A percentile compares a stretch with the other conserved stretches of the same genome.
Conservation (phyloP, 2,797 vertebrate species). For the Staurois parvus region DNA sequence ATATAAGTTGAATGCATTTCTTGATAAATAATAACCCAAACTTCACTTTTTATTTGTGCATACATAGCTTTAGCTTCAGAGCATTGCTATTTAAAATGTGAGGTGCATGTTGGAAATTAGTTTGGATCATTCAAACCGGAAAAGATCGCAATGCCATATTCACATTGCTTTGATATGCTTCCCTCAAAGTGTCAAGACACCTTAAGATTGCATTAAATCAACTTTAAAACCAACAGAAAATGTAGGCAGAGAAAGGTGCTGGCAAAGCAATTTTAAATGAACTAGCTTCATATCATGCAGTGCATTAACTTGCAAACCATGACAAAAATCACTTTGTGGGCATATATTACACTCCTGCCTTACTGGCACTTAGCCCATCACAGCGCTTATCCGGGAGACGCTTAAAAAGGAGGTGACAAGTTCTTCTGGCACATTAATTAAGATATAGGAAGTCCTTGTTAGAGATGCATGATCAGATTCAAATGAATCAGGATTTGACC, state of each 20-base stretch:
- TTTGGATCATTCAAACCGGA: not conserved
- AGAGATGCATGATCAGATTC: not conserved
- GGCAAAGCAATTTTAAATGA: constrained; percentile 49
- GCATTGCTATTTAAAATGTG: not conserved
- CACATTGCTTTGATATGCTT: constrained; percentile 31
- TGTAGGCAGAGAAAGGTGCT: constrained; percentile 3
- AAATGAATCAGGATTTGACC: not conserved
- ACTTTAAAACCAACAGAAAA: constrained; percentile 30
- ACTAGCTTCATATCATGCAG: constrained; percentile 48
- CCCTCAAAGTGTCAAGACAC: constrained; percentile 23
- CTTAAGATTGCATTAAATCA: constrained; percentile 39
- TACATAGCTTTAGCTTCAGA: not conserved
- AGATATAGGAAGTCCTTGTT: constrained; percentile 58
- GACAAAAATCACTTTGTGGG: constrained; percentile 52
- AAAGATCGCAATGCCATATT: constrained; percentile 10
- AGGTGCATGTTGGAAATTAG: not conserved
- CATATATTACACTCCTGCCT: constrained; percentile 34
- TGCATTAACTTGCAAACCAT: constrained; percentile 58
- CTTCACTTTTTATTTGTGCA: not conserved
- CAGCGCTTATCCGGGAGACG: constrained; percentile 31
- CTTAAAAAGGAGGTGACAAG: constrained; percentile 31
- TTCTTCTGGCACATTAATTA: constrained; percentile 41
- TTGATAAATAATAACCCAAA: no score
- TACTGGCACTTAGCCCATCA: constrained; percentile 46
- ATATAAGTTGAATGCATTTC: no score